Evolutionary conservation across 2,888 invertebrate genomes (phyloP).

Genomic region (Cryptocephalus moraei): DNA sequence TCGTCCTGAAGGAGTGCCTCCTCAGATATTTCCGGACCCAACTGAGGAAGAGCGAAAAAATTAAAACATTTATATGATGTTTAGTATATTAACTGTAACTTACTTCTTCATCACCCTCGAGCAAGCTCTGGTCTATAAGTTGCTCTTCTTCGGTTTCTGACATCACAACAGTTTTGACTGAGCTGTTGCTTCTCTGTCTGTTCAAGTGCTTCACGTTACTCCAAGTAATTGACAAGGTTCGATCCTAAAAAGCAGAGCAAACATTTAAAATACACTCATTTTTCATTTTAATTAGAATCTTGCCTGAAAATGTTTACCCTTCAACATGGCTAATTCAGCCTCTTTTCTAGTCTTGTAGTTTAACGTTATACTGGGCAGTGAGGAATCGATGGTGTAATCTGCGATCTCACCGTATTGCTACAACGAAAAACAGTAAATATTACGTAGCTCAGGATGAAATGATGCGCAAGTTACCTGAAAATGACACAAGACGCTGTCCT

Average conservation of each 20-base stretch:
- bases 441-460: not conserved
- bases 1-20: conserved; percentile 67
- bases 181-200: conserved; percentile 26
- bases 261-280: not conserved
- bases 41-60: conserved; percentile 12
- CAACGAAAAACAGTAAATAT: conserved; percentile 14
- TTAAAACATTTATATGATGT: too few relatives aligned
- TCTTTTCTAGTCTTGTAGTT: conserved; percentile 67
- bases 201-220: conserved; percentile 28
- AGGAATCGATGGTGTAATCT: conserved; percentile 64
- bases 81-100: conserved; percentile 8
- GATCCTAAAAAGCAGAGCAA: conserved; percentile 26
- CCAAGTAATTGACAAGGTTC: conserved; percentile 38
- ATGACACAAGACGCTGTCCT: conserved; percentile 68
- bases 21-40: conserved; percentile 42
- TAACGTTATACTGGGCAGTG: conserved; percentile 64
- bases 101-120: conserved; percentile 38
- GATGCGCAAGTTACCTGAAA: conserved; percentile 56
- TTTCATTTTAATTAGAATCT: conserved; percentile 7
- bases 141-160: conserved; percentile 39
- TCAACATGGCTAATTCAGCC: conserved; percentile 66
- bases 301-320: conserved; percentile 68
- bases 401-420: conserved; percentile 83
- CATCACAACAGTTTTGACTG: conserved; percentile 28
- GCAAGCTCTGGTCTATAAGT: conserved; percentile 33